These are phyloP conservation scores for Hippopotamyrus pictus DNA, from an alignment of 2,797 vertebrate species.

Conservation along the genomic window DNA sequence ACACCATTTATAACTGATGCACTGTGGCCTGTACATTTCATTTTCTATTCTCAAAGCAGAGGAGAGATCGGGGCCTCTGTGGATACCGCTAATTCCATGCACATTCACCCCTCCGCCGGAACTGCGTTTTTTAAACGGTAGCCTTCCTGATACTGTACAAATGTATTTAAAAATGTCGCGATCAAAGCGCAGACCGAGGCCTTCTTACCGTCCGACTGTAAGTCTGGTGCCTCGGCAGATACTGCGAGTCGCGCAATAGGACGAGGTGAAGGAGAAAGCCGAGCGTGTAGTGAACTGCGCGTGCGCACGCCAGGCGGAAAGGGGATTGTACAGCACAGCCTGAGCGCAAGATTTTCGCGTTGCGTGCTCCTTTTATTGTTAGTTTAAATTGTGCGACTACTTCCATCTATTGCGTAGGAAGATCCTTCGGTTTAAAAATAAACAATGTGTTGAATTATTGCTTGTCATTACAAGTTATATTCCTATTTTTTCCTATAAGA, in stretches of 20 bases:
- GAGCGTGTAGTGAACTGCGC: constrained; percentile 36
- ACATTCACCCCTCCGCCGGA: not conserved
- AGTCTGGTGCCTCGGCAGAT: constrained; percentile 29
- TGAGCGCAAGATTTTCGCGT: not conserved
- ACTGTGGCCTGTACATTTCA: not conserved
- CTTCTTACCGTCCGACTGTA: constrained; percentile 49
- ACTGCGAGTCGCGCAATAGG: constrained; percentile 36
- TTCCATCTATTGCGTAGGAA: not conserved
- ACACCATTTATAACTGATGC: not conserved
- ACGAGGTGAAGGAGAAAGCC: constrained; percentile 57
- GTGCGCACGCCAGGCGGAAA: constrained; percentile 38
- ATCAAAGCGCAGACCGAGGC: not conserved
- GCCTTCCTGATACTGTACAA: not conserved
- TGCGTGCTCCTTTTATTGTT: not conserved
- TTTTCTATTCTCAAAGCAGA: not conserved
- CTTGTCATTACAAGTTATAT: not conserved
- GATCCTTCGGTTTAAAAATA: not conserved
- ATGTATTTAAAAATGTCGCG: not conserved
- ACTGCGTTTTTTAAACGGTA: not conserved
- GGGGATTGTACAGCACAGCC: not conserved
- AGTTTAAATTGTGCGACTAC: not conserved
- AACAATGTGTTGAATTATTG: not conserved
- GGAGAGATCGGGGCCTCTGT: not conserved
- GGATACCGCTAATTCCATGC: not conserved
- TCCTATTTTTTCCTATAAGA: not conserved